Evolutionary conservation across 2,113 vertebrate species (phyloP), one percentile per base, ranked within the genome.

Genomic region (human): DNA sequence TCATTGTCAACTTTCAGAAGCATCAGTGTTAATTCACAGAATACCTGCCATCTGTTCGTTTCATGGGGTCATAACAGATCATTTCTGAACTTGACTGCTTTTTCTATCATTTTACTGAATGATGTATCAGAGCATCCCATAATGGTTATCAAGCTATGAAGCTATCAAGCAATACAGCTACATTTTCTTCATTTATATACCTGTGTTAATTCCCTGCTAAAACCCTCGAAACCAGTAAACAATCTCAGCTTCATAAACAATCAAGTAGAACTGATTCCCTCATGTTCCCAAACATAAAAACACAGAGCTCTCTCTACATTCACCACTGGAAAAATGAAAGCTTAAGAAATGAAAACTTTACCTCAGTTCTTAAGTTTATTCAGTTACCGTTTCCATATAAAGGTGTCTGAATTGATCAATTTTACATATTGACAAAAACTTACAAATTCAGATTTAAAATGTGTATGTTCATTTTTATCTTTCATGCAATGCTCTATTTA

Each of bases 41-140:
- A 30, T 27, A 84, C 83, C 79, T 97, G 78, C 97, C 94, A 97
- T 97, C 97, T 98, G 97, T 92, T 98, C 86, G 90, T 97, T 95
- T 97, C 72, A 66, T 76, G 32, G 0, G 0, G 72, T 94, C 93
- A 84, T 72, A 94, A 96, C 79, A 88, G 43, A 96, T 55, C 87
- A 61, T 61, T 79, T 55, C 50, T 92, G 78, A 96, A 97, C 73
- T 3, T 81, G 57, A n/a, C 93, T 84, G 59, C 27, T 87, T 97
- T 64, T 97, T 55, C 80, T 32, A 48, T 52, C n/a, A 40, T 93
- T 70, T 90, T 70, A 83, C 16, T 68, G 59, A 84, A 70, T 27
- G 12, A 3, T 32, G 3, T 75, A 50, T 89, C 72, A 91, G 82
- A 73, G 79, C 38, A 92, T 9, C 82, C 91, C 45, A 40, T 94